Evolutionary conservation across 2,888 invertebrate genomes (phyloP), one percentile per base, ranked within the genome.

Genomic region (Pinctada fucata): DNA sequence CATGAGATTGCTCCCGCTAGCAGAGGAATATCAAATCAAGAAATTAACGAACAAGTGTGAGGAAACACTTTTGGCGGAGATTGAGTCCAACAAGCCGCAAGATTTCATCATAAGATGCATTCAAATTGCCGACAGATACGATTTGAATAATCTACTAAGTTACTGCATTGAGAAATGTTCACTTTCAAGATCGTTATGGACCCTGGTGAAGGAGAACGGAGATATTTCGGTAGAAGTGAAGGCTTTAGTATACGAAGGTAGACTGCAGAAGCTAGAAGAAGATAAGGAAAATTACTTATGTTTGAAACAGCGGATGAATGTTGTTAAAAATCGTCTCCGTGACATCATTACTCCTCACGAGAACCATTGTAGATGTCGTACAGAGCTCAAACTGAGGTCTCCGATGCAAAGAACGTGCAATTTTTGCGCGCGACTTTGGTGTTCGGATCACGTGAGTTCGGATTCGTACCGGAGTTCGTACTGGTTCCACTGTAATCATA

Each of bases 401-500:
- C 75, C 82, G 2, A 47, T 85, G 49, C 86, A 84, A 70, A 73
- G 84, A 47, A 75, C 78, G n/a, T 86, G 84, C 72, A 81, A 82
- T 6, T 86, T 84, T 75, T 86, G 86, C 67, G 72, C 81, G 10
- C 72, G 86, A 31, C 79, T 70, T 2, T 86, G 84, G 84, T 86
- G 86, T 75, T 82, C 84, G 10, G 86, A 86, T 70, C 80, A 83
- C 58, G 81, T 85, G 64, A 84, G 82, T 72, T 82, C 84, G n/a
- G 86, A 86, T 58, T 83, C 84, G 1, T 86, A 86, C 74, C 74
- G 83, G n/a, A 85, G 82, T 75, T 82, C 84, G 3, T 85, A 85
- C 76, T 84, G 85, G 81, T 86, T 86, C 58, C 80, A 79, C 51
- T 86, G 86, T 75, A 86, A 85, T 63, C 86, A 86, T 65, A 80